A percentile compares a stretch with the other conserved stretches of the same genome.
Conservation (phyloP, 2,113 vertebrate genomes). For the Ciconia maguari region DNA sequence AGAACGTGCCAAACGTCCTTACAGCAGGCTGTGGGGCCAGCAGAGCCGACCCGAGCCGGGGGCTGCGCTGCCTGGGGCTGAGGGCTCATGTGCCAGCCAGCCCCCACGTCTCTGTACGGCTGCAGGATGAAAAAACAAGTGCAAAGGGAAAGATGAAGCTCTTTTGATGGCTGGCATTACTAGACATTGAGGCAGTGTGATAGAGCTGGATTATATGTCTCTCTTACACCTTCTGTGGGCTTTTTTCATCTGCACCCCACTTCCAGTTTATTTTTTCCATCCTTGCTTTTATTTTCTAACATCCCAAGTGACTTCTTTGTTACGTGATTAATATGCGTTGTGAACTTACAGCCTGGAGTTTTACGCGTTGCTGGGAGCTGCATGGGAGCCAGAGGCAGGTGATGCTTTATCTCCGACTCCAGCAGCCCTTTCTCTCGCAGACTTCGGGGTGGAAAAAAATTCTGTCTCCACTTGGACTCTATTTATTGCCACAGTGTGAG, state of each 20-base stretch:
- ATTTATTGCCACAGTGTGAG: conserved; percentile 49
- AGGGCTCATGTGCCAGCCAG: not conserved
- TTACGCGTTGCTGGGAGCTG: not conserved
- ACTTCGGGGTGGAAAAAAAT: not conserved
- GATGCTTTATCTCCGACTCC: not conserved
- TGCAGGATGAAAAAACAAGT: not conserved
- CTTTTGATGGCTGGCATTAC: not conserved
- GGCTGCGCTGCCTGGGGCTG: not conserved
- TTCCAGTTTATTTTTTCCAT: not conserved
- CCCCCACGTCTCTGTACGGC: not conserved
- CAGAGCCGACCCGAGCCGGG: fast-evolving
- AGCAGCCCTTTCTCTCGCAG: not conserved
- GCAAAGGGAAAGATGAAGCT: not conserved
- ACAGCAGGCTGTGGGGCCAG: fast-evolving
- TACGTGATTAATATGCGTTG: not conserved
- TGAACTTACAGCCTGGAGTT: not conserved
- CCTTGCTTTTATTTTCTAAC: not conserved
- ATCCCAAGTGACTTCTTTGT: not conserved
- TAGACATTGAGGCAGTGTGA: not conserved
- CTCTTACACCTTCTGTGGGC: not conserved
- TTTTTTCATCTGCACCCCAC: not conserved
- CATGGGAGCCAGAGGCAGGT: not conserved
- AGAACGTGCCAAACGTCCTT: fast-evolving
- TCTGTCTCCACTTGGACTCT: not conserved
- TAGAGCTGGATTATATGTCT: not conserved